Conservation (phyloP, 1,140 invertebrate species). For the Elymnias hypermnestra region DNA sequence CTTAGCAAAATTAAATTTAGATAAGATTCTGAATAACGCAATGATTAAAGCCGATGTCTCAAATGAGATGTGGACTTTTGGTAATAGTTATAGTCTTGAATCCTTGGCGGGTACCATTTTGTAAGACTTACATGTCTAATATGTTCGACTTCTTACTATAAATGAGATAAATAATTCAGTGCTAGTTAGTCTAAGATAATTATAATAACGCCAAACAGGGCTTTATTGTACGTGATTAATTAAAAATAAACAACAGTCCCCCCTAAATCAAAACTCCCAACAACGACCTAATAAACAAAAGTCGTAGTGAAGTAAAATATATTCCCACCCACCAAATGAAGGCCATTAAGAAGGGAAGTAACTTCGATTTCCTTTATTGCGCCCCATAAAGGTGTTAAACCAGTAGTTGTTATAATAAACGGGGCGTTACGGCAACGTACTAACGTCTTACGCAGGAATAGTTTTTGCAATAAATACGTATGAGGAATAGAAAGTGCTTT, state of each 20-base stretch:
- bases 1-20: too few relatives aligned
- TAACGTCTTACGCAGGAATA: slow-evolving; percentile 6
- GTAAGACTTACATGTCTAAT: too few relatives aligned
- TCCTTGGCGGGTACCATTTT: too few relatives aligned
- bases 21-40: too few relatives aligned
- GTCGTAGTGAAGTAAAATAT: slow-evolving; percentile 31
- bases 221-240: neutral
- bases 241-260: neutral
- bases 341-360: slow-evolving; percentile 33
- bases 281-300: slow-evolving; percentile 21
- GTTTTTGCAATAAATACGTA: slow-evolving; percentile 3
- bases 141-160: too few relatives aligned
- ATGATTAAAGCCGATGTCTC: too few relatives aligned
- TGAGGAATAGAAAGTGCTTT: slow-evolving; percentile 1
- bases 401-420: slow-evolving; percentile 31
- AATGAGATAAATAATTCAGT: too few relatives aligned
- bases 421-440: slow-evolving; percentile 10
- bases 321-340: slow-evolving; percentile 27
- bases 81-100: too few relatives aligned
- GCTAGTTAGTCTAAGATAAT: neutral
- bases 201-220: too few relatives aligned
- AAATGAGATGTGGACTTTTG: too few relatives aligned
- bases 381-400: slow-evolving; percentile 35
- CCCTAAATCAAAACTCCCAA: slow-evolving; percentile 17
- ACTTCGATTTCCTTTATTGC: slow-evolving; percentile 41